Base-by-base conservation (phyloP, 1,140 invertebrate species). In the Hylaeus anthracinus region DNA sequence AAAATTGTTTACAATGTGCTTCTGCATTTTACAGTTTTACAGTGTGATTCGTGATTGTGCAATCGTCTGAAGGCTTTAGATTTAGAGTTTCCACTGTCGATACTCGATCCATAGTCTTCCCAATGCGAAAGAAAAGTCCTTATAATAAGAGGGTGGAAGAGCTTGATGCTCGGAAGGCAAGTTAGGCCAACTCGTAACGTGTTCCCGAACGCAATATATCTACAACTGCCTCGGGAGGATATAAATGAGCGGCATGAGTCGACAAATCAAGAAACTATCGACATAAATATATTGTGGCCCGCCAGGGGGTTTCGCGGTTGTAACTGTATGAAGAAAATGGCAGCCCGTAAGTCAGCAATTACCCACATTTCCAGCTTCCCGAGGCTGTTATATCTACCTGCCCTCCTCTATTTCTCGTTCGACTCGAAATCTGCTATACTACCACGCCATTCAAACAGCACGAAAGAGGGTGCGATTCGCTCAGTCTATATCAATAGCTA, bases 261-360 rank as follows among this genome's bases (percentile, higher is more conserved):
- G 90, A 93, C 92, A 93, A 93, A 93, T 93, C 92, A 93, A 93
- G 93, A 93, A 93, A 93, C 92, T 93, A 93, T 93, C 93, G 93
- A 93, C 92, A 93, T 93, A 93, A 93, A 93, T 93, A 93, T 92
- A 93, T 93, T 93, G 92, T 91, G 90, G 91, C 90, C 82, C 91
- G 84, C 89, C 76, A 86, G 92, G 91, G 92, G 88, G 89, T 90
- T 91, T 88, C 82, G 69, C 63, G 80, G 66, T 81, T 82, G 56
- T 83, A 79, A 80, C 56, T 79, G 64, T 88, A 92, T 90, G 88
- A 92, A 90, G 88, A 86, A 91, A 91, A 92, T 91, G 88, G 88
- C 90, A 90, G 88, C 83, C 84, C 72, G 89, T 92, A 92, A 92
- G 89, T 93, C 88, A 92, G 89, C 91, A 92, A 92, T 92, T 92